Conservation (phyloP, 2,113 vertebrate species). For the Numenius arquata region DNA sequence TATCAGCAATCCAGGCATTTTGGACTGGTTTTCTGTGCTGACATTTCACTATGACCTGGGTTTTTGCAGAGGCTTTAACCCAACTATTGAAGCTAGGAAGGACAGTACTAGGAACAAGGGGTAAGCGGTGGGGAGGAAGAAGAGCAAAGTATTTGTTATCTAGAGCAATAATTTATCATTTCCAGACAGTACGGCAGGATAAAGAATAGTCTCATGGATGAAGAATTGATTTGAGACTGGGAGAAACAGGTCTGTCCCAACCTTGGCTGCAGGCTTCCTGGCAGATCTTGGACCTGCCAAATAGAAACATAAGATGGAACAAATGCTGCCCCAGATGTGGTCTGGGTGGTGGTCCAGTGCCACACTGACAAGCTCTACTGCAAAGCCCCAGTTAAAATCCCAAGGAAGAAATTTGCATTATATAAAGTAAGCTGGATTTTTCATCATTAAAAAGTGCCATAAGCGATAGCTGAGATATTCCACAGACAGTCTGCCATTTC, state of each 20-base stretch:
- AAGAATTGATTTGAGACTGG: conserved; percentile 7
- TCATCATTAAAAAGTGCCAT: not conserved
- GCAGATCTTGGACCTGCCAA: not conserved
- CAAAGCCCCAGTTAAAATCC: not conserved
- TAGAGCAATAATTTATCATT: conserved; percentile 26
- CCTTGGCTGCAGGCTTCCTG: not conserved
- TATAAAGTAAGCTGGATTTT: not conserved
- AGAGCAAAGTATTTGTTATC: not conserved
- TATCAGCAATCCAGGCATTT: not conserved
- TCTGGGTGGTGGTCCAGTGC: not conserved
- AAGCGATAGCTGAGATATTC: not conserved
- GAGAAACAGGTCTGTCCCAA: not conserved
- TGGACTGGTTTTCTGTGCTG: not conserved
- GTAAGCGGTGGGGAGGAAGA: not conserved
- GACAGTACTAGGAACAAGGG: not conserved
- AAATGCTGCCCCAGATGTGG: not conserved
- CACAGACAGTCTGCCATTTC: not conserved
- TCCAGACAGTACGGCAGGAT: not conserved
- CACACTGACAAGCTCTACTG: not conserved
- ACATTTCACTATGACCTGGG: not conserved
- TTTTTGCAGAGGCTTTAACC: not conserved
- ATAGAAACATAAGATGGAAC: not conserved
- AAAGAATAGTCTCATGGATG: conserved; percentile 7
- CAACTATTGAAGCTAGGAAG: not conserved
- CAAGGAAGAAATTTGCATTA: not conserved